Evolutionary conservation across 2,113 vertebrate species (phyloP), one percentile per base, ranked within the genome.

Genomic region (Microtus ochrogaster): DNA sequence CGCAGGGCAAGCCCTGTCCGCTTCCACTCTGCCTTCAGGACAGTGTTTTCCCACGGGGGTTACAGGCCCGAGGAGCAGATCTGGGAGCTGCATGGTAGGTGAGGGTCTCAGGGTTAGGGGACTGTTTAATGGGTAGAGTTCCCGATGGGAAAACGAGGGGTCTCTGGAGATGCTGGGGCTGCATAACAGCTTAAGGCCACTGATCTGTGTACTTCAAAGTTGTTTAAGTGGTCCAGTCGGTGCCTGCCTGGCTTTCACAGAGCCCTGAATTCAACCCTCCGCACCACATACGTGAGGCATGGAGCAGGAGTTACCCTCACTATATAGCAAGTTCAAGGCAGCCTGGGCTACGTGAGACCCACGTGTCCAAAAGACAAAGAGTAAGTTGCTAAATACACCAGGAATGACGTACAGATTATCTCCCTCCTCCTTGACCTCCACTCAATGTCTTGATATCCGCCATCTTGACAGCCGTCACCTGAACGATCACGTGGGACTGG

Each of bases 351-450:
- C 28, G 36, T 52, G 41, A 58, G 33, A n/a, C 12, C 55, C 36
- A n/a, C 24, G 12, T 41, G 55, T 63, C 49, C 36, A 36, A 79
- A 79, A 30, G 16, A 55, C 33, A n/a, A 58, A 52, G 28, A 52
- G 44, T 9, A 39, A 39, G 33, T 28, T n/a, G 47, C 36, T 47
- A 87, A n/a, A 87, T 16, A n/a, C 47, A 26, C 24, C n/a, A n/a
- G 47, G 36, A 41, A 4, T 0, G 0, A 21, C 2, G 2, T 39
- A 2, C 10, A 36, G 92, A 41, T 21, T 10, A 0, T 26, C 44
- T 74, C 24, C 39, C 24, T 5, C 0, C 12, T 68, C 17, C 83
- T 65, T 44, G 30, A 28, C 24, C 21, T 52, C 84, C 14, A 5
- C n/a, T 52, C 28, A 2, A 14, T 16, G 1, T 44, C 61, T 68